Conservation (phyloP, 2,888 invertebrate genomes). For the Caenorhabditis wallacei region DNA sequence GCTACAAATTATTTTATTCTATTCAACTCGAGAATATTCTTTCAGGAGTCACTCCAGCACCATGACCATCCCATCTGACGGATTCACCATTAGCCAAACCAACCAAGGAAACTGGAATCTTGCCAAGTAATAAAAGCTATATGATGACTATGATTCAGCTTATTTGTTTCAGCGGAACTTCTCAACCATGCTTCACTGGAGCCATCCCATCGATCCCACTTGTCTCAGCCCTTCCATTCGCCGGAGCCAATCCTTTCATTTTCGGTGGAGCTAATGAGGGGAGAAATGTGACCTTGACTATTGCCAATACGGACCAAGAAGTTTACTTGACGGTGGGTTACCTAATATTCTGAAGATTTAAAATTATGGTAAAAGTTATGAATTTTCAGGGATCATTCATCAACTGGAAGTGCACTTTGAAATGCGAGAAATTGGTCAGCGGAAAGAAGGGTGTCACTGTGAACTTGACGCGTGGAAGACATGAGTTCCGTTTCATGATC, state of each 20-base stretch:
- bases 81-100: conserved; percentile 64
- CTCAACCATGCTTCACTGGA: conserved; percentile 47
- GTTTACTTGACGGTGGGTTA: conserved; percentile 74
- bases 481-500: conserved; percentile 80
- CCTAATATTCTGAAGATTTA: too few species aligned
- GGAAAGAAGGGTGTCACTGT: conserved; percentile 74
- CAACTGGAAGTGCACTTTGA: conserved; percentile 79
- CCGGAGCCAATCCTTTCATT: conserved; percentile 44
- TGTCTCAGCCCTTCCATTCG: conserved; percentile 53
- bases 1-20: neutral
- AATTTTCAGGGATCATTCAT: conserved; percentile 76
- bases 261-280: conserved; percentile 44
- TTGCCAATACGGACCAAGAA: conserved; percentile 68
- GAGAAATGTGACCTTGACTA: conserved; percentile 73
- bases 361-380: neutral
- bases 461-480: conserved; percentile 75
- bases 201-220: conserved; percentile 55
- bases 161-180: conserved; percentile 53
- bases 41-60: conserved; percentile 56
- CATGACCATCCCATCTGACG: conserved; percentile 57
- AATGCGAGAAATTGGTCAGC: conserved; percentile 70
- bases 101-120: conserved; percentile 56
- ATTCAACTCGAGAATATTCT: neutral
- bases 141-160: too few species aligned
- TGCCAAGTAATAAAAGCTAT: conserved; percentile 37